Evolutionary conservation across 2,113 vertebrate species (phyloP).

Genomic region (Centropus unirufus): DNA sequence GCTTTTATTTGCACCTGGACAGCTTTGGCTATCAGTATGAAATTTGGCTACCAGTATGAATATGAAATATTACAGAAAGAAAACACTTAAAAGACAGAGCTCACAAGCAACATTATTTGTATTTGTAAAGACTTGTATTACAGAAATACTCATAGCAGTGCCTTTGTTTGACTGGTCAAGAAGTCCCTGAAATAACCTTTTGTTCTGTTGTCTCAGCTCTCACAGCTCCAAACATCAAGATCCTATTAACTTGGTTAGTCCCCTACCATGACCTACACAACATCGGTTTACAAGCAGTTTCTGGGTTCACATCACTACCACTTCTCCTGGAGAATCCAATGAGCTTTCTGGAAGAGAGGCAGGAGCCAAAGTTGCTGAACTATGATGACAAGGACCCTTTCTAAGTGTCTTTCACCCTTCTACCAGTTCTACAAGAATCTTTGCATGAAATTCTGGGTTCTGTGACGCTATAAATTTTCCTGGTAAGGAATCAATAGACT

Average conservation of each 20-base stretch:
- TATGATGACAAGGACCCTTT: not conserved
- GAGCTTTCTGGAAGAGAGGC: not conserved
- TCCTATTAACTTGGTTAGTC: fast-evolving
- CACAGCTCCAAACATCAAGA: not conserved
- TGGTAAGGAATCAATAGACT: conserved; percentile 51
- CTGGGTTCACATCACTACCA: not conserved
- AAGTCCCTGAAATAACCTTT: not conserved
- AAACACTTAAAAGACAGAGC: not conserved
- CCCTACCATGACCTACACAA: not conserved
- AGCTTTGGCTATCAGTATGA: not conserved
- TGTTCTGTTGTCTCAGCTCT: not conserved
- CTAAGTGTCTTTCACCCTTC: not conserved
- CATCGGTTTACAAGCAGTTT: not conserved
- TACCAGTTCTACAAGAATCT: not conserved
- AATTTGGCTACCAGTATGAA: not conserved
- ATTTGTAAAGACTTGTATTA: not conserved
- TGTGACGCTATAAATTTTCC: conserved; percentile 12
- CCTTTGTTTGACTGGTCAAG: not conserved
- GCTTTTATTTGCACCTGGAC: not conserved
- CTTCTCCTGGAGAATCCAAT: not conserved
- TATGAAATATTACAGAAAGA: not conserved
- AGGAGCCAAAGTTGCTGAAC: not conserved
- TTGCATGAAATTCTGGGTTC: not conserved
- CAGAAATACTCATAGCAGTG: not conserved
- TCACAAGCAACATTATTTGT: not conserved